Percentiles rank a stretch among this genome's conserved stretches.
phyloP scores from a whole-genome alignment of 2,888 invertebrate species.

The Myopa tessellatipennis region DNA sequence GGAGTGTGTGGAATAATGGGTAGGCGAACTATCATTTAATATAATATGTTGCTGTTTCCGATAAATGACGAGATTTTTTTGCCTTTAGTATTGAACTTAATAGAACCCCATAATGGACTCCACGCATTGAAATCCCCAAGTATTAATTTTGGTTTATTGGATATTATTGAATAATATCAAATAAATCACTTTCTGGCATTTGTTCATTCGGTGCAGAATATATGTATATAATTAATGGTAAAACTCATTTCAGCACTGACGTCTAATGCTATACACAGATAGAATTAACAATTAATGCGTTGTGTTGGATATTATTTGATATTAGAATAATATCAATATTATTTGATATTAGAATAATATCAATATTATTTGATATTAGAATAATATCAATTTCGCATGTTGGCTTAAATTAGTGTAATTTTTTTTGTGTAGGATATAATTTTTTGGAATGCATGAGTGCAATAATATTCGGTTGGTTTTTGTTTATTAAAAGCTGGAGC shows the following conservation, averaged over 20 bases:
- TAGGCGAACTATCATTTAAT: conserved; percentile 12
- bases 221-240: background rate
- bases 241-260: background rate
- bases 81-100: conserved; percentile 1
- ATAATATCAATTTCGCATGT: too few species aligned
- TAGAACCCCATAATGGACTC: conserved; percentile 17
- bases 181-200: background rate
- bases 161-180: background rate
- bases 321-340: too few species aligned
- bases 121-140: conserved; percentile 26
- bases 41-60: background rate
- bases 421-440: too few species aligned
- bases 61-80: background rate
- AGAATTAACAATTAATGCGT: background rate
- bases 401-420: too few species aligned
- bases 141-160: background rate
- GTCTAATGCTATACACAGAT: background rate
- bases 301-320: background rate
- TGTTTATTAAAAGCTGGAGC: background rate
- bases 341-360: too few species aligned
- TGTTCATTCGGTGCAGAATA: background rate
- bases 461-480: conserved; percentile 12
- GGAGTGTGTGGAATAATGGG: conserved; percentile 18
- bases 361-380: too few species aligned
- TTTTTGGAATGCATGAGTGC: too few species aligned